Percentiles rank a stretch among this genome's conserved stretches.
Evolutionary conservation across 2,797 vertebrate genomes (phyloP).

Genomic region (Enteromius mattozi): DNA sequence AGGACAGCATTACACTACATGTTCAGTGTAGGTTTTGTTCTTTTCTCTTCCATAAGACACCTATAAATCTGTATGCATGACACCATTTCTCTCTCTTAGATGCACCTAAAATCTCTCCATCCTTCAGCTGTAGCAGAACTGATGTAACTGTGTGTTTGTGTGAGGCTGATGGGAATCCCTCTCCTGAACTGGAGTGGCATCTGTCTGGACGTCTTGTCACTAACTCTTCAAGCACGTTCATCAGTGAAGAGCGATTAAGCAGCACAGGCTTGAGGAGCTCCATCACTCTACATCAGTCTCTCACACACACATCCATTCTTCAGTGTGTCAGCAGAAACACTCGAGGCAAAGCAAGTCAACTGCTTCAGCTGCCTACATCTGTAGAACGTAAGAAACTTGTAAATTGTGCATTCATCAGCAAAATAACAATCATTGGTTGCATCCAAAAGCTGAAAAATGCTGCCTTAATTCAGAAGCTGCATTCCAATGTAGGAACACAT

Average conservation of each 20-base stretch:
- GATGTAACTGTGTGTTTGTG: slow-evolving; percentile 64
- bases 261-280: slow-evolving; percentile 14
- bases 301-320: not conserved
- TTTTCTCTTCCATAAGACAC: slow-evolving; percentile 43
- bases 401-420: not conserved
- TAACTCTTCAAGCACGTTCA: slow-evolving; percentile 5
- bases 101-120: not conserved
- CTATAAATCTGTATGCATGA: not conserved
- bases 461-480: no score
- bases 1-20: not conserved
- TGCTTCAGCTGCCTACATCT: not conserved
- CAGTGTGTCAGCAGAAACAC: not conserved
- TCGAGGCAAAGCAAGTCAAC: slow-evolving; percentile 4
- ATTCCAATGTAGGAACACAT: no score
- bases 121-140: slow-evolving; percentile 8
- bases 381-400: not conserved
- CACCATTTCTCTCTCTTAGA: not conserved
- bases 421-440: not conserved
- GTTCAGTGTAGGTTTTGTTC: slow-evolving; percentile 16
- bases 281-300: slow-evolving; percentile 11
- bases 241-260: slow-evolving; percentile 7
- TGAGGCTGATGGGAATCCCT: slow-evolving; percentile 39
- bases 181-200: slow-evolving; percentile 3
- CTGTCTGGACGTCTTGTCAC: slow-evolving; percentile 4
- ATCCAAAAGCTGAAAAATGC: not conserved